These are phyloP conservation scores for Sebastiscus albofasciatus DNA, from an alignment of 2,797 vertebrate genomes.

Conservation along the genomic window DNA sequence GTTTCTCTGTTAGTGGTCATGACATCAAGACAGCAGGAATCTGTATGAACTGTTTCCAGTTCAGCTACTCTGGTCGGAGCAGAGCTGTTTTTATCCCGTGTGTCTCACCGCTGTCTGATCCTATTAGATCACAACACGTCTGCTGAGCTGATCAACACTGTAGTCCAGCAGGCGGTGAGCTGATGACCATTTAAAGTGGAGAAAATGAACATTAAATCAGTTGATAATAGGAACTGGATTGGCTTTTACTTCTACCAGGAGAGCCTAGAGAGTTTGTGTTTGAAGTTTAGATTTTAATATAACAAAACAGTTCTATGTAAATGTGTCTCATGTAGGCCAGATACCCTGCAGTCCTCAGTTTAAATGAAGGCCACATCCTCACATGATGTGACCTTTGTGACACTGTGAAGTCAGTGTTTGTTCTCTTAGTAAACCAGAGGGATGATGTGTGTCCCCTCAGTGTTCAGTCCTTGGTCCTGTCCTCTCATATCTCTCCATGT, in stretches of 20 bases:
- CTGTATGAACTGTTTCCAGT: not conserved
- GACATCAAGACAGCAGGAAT: not conserved
- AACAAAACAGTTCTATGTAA: not conserved
- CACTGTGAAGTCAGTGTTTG: not conserved
- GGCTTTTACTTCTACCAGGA: slow-evolving; percentile 29
- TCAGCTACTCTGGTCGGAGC: not conserved
- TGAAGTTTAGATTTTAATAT: not conserved
- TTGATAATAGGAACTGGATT: slow-evolving; percentile 53
- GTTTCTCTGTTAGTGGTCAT: not conserved
- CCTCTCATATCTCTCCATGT: slow-evolving; percentile 10
- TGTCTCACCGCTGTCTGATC: slow-evolving; percentile 49
- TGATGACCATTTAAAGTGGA: slow-evolving; percentile 52
- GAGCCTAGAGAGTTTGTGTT: not conserved
- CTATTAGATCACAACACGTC: slow-evolving; percentile 37
- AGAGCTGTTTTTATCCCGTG: not conserved
- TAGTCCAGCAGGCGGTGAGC: slow-evolving; percentile 55
- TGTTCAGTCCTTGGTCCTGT: slow-evolving; percentile 11
- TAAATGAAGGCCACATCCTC: slow-evolving; percentile 16
- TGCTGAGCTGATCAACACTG: slow-evolving; percentile 40
- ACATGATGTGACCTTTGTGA: not conserved
- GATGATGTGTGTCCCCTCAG: not conserved
- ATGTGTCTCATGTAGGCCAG: not conserved
- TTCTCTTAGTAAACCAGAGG: slow-evolving; percentile 11
- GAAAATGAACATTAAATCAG: slow-evolving; percentile 55
- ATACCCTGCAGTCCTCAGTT: not conserved